Evolutionary conservation across 2,113 vertebrate species (phyloP).

Genomic region (Osmerus eperlanus): DNA sequence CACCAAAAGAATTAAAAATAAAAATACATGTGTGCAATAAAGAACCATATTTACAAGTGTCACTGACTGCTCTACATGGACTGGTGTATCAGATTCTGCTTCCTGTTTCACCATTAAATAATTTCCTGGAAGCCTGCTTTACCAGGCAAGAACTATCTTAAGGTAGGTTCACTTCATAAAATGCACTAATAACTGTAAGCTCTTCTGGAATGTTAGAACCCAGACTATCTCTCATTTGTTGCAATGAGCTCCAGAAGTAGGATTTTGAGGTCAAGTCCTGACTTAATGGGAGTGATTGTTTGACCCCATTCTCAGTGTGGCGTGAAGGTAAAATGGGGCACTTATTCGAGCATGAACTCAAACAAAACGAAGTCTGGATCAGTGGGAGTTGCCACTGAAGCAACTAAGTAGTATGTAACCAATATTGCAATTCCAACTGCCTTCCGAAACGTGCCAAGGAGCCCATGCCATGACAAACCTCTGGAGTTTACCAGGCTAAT

Average conservation of each 20-base stretch:
- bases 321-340: too few species aligned
- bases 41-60: constrained; percentile 67
- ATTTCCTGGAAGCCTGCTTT: constrained; percentile 22
- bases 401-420: too few species aligned
- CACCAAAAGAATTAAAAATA: constrained; percentile 44
- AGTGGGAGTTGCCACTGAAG: too few species aligned
- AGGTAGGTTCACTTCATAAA: constrained; percentile 26
- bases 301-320: too few species aligned
- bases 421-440: too few species aligned
- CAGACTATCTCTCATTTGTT: constrained; percentile 3
- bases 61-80: constrained; percentile 55
- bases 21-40: constrained; percentile 76
- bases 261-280: constrained; percentile 18
- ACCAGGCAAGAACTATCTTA: constrained; percentile 2
- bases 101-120: too few species aligned
- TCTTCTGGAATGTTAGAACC: constrained; percentile 5
- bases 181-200: not conserved
- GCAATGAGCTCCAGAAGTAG: constrained; percentile 1
- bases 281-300: too few species aligned
- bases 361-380: too few species aligned
- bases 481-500: not conserved
- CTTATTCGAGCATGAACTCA: too few species aligned
- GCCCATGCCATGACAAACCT: not conserved
- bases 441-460: not conserved
- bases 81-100: constrained; percentile 28